Percentiles rank a stretch among this genome's conserved stretches.
phyloP scores from a whole-genome alignment of 2,888 invertebrate species.

The Eilema caniola region DNA sequence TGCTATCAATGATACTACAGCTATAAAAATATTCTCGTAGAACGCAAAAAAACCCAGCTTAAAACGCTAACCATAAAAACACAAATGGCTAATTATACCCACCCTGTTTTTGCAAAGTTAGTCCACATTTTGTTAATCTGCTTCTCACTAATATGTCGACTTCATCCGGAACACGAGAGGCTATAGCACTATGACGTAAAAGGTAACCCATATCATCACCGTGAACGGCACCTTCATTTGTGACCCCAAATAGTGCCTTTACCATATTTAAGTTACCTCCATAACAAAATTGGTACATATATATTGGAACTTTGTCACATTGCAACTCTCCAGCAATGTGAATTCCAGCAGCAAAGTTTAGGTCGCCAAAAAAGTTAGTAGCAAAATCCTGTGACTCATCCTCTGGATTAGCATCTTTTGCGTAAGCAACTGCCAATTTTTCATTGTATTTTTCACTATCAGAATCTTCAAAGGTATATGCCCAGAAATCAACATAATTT shows the following conservation, averaged over 20 bases:
- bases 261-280: constrained; percentile 59
- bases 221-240: constrained; percentile 60
- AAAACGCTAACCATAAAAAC: too few relatives aligned
- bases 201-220: constrained; percentile 60
- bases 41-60: too few relatives aligned
- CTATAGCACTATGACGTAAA: constrained; percentile 25
- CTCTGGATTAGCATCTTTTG: constrained; percentile 11
- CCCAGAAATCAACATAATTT: constrained; percentile 53
- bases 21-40: too few relatives aligned
- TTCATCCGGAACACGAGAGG: constrained; percentile 31
- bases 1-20: too few relatives aligned
- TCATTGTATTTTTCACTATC: constrained; percentile 45
- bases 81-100: constrained; percentile 27
- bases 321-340: constrained; percentile 55
- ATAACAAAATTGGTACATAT: constrained; percentile 63
- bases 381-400: constrained; percentile 49
- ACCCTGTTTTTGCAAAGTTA: constrained; percentile 69
- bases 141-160: constrained; percentile 47
- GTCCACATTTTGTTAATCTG: constrained; percentile 66
- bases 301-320: constrained; percentile 51
- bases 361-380: constrained; percentile 63
- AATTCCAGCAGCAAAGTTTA: constrained; percentile 61
- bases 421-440: constrained; percentile 45
- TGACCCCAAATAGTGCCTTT: constrained; percentile 48
- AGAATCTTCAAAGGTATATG: constrained; percentile 46